These are phyloP conservation scores for Gambusia yucatana DNA, from an alignment of 2,797 vertebrate species.

Conservation along the genomic window DNA sequence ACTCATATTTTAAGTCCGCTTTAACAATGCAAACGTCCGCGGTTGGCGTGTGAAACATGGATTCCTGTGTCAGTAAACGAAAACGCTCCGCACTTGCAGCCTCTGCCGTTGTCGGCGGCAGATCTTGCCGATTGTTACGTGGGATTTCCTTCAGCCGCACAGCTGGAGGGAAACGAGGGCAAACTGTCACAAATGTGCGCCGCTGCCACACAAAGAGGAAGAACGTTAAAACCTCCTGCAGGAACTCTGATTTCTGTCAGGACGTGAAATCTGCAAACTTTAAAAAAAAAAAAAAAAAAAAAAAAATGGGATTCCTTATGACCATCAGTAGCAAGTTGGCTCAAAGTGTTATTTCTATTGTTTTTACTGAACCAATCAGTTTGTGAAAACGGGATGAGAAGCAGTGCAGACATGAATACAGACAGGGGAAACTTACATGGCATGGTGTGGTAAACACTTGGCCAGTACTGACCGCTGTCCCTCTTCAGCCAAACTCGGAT, in stretches of 20 bases:
- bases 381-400: not conserved
- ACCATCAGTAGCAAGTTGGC: not conserved
- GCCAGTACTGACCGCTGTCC: conserved; percentile 98
- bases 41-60: not conserved
- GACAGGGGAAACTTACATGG: conserved; percentile 83
- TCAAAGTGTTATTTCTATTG: not conserved
- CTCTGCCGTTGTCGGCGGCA: conserved; percentile 18
- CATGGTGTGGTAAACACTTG: conserved; percentile 93
- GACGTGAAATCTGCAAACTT: not conserved
- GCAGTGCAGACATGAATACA: not conserved
- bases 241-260: not conserved
- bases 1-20: not conserved
- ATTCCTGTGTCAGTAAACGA: not conserved
- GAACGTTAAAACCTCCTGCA: not conserved
- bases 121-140: conserved; percentile 56
- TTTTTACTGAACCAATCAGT: not conserved
- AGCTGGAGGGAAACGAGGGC: conserved; percentile 39
- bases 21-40: too few relatives aligned
- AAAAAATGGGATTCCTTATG: not conserved
- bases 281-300: not conserved
- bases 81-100: conserved; percentile 2
- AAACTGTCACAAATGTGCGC: conserved; percentile 23
- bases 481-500: conserved; percentile 98
- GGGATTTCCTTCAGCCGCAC: conserved; percentile 60
- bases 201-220: not conserved